Evolutionary conservation across 1,140 invertebrate genomes (phyloP).

Genomic region (Bombus huntii): DNA sequence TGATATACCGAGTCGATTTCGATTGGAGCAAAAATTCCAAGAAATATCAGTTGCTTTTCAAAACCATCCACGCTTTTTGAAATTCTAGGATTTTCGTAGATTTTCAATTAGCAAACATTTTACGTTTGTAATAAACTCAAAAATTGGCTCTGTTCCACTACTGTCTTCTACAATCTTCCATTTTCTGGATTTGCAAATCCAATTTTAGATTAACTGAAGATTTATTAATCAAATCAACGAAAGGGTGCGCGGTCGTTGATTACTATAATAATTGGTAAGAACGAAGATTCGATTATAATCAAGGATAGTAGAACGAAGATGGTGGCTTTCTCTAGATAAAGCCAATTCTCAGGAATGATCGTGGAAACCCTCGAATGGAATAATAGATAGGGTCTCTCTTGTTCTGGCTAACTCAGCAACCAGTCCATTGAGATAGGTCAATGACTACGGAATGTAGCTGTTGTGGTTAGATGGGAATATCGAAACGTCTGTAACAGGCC

Average conservation of each 20-base stretch:
- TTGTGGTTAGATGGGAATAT: constrained; percentile 17
- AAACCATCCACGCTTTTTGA: too few species aligned
- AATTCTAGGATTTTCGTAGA: too few species aligned
- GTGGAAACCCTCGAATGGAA: constrained; percentile 39
- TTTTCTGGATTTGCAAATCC: too few species aligned
- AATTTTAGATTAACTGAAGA: neutral
- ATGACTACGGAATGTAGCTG: constrained; percentile 46
- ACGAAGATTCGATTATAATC: neutral
- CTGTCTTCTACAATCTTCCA: too few species aligned
- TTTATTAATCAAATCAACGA: neutral
- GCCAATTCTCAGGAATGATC: constrained; percentile 36
- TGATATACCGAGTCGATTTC: too few species aligned
- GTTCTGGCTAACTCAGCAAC: constrained; percentile 15
- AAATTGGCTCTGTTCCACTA: too few species aligned
- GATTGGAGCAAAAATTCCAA: too few species aligned
- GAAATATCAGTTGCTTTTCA: too few species aligned
- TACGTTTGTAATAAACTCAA: too few species aligned
- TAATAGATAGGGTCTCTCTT: constrained; percentile 43
- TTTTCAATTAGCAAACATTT: too few species aligned
- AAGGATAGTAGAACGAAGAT: neutral
- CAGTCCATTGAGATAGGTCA: constrained; percentile 47
- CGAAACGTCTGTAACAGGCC: neutral
- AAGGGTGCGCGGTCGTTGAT: neutral
- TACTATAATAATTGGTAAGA: neutral
- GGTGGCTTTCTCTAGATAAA: constrained; percentile 10